Conservation (phyloP, 2,888 invertebrate genomes). For the Thysanoteuthis rhombus region DNA sequence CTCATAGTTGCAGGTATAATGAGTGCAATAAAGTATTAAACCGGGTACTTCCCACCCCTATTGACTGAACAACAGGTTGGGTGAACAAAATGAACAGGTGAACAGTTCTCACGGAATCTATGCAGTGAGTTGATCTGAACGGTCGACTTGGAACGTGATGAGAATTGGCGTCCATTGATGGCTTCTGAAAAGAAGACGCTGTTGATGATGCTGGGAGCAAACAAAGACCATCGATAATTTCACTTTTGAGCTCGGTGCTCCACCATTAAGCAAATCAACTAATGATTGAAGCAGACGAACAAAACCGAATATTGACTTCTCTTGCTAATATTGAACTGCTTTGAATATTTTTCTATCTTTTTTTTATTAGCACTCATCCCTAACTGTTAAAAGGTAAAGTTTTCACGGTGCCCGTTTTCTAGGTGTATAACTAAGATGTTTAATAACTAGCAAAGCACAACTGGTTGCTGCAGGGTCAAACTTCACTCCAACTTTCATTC, state of each 20-base stretch:
- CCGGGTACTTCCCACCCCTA: background rate
- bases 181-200: background rate
- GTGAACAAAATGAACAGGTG: background rate
- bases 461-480: no score
- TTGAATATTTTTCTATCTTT: background rate
- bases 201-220: background rate
- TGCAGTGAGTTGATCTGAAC: background rate
- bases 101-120: background rate
- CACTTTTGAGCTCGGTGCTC: background rate
- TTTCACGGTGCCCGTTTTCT: no score
- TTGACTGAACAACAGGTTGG: background rate
- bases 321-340: background rate
- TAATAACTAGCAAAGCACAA: no score
- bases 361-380: background rate
- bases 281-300: background rate
- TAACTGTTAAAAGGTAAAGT: no score
- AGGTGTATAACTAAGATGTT: no score
- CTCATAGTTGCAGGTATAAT: background rate
- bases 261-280: background rate
- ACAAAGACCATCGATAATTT: background rate
- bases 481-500: no score
- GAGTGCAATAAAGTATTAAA: background rate
- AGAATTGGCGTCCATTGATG: background rate
- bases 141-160: background rate
- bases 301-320: background rate